Conservation (phyloP, 1,140 invertebrate genomes). For the Macrobrachium rosenbergii region DNA sequence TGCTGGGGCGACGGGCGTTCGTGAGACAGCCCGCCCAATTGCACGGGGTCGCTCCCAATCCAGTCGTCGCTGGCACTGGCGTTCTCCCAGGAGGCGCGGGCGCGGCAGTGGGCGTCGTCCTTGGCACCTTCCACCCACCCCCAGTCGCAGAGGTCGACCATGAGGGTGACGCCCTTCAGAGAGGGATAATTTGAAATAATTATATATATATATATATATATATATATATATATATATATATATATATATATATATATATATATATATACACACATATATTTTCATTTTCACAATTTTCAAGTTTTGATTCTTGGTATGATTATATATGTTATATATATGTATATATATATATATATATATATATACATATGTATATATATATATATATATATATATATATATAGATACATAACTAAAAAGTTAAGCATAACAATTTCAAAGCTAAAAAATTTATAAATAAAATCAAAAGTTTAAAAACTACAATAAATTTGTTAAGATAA, state of each 20-base stretch:
- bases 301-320: too few relatives aligned
- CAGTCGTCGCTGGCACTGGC: background rate
- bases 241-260: conserved; percentile 8
- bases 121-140: conserved; percentile 12
- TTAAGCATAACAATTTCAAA: too few relatives aligned
- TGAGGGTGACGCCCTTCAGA: conserved; percentile 7
- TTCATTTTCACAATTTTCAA: too few relatives aligned
- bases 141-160: conserved; percentile 41
- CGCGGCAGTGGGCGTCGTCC: conserved; percentile 28
- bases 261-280: too few relatives aligned
- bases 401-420: conserved; percentile 14
- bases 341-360: background rate
- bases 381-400: conserved; percentile 21
- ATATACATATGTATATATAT: conserved; percentile 18
- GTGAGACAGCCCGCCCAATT: conserved; percentile 47
- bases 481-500: too few relatives aligned
- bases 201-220: background rate
- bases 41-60: conserved; percentile 16
- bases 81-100: conserved; percentile 11
- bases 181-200: background rate
- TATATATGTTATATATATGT: background rate
- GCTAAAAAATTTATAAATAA: too few relatives aligned
- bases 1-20: conserved; percentile 21
- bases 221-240: conserved; percentile 22
- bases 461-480: too few relatives aligned